A percentile compares a stretch with the other conserved stretches of the same genome.
Evolutionary conservation across 2,797 vertebrate species (phyloP).

Genomic region (Danio kyathit): DNA sequence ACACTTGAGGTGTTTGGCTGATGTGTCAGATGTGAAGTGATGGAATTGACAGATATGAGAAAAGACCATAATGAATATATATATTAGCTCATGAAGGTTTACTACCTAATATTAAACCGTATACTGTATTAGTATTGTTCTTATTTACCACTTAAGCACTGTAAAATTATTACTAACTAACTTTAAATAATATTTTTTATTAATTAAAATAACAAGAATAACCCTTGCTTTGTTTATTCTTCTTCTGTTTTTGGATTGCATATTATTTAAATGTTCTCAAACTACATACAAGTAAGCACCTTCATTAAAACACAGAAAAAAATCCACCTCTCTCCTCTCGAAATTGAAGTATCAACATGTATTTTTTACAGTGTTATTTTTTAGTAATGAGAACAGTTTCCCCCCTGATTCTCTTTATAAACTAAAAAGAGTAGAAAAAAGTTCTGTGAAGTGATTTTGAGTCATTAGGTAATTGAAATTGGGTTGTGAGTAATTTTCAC

Average conservation of each 20-base stretch:
- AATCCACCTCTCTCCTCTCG: background rate
- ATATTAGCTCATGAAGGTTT: background rate
- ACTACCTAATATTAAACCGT: background rate
- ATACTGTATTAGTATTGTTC: background rate
- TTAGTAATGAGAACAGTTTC: background rate
- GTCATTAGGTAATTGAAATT: conserved; percentile 13
- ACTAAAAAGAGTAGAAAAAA: conserved; percentile 1
- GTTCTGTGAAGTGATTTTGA: background rate
- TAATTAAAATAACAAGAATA: no score
- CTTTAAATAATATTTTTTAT: no score
- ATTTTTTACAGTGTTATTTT: background rate
- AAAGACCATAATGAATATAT: background rate
- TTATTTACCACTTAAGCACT: background rate
- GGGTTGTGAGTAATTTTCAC: conserved; percentile 10
- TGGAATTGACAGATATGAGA: background rate
- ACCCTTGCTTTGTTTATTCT: no score
- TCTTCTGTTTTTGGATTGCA: background rate
- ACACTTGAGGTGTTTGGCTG: background rate
- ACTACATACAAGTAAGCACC: background rate
- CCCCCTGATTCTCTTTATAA: background rate
- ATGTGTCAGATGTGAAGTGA: background rate
- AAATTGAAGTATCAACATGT: background rate
- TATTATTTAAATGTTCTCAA: background rate
- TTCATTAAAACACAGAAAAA: background rate
- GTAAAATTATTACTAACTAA: background rate